Conservation (phyloP, 1,140 invertebrate genomes). For the Plodia interpunctella region DNA sequence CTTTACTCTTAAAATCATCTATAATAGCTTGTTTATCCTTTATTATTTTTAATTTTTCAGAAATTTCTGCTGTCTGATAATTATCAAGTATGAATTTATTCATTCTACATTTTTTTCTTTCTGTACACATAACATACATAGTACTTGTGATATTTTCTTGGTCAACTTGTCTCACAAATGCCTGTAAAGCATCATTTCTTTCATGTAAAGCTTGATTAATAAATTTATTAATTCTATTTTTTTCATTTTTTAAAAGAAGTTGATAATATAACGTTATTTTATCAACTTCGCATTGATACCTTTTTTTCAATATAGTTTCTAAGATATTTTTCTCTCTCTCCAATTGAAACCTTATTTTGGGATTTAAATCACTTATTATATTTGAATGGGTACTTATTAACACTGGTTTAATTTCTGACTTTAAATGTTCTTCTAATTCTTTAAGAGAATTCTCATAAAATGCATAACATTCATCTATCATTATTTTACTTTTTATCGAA, state of each 20-base stretch:
- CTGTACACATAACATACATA: conserved; percentile 62
- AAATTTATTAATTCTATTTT: conserved; percentile 35
- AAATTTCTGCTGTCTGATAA: conserved; percentile 38
- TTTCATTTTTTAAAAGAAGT: conserved; percentile 48
- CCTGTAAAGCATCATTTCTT: conserved; percentile 53
- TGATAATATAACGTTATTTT: conserved; percentile 62
- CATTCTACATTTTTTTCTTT: conserved; percentile 65
- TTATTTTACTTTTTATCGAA: conserved; percentile 46
- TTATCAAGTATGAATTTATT: conserved; percentile 52
- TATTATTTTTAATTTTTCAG: conserved; percentile 43
- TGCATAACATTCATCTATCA: conserved; percentile 43
- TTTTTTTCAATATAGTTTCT: conserved; percentile 41
- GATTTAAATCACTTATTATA: conserved; percentile 47
- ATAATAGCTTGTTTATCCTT: conserved; percentile 43
- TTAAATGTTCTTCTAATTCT: conserved; percentile 55
- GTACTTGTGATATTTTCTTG: conserved; percentile 50
- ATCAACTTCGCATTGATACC: conserved; percentile 38
- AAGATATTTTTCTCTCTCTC: conserved; percentile 41
- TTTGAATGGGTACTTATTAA: conserved; percentile 38
- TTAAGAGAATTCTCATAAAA: conserved; percentile 54
- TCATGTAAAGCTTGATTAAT: conserved; percentile 41
- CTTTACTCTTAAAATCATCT: conserved; percentile 35
- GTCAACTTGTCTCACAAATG: conserved; percentile 54
- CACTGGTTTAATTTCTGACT: conserved; percentile 39
- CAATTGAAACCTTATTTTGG: conserved; percentile 48